phyloP scores from a whole-genome alignment of 2,113 vertebrate species.

The Dicrurus megarhynchus region DNA sequence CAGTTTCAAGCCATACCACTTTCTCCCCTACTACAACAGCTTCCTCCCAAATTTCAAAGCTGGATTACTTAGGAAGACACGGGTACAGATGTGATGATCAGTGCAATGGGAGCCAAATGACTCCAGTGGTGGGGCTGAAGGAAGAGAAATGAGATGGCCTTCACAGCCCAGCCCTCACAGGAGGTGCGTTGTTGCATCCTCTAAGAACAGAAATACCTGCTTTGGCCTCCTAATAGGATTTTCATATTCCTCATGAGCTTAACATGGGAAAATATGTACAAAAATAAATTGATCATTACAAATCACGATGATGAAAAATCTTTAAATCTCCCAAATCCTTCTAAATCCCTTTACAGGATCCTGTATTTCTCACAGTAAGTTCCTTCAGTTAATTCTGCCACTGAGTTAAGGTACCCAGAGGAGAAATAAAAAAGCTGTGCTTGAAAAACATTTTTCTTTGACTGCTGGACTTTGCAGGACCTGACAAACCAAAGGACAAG shows the following conservation, averaged over 20 bases:
- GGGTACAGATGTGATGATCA: neutral
- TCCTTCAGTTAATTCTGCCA: constrained; percentile 4
- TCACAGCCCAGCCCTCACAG: neutral
- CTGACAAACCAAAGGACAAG: neutral
- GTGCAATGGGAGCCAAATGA: neutral
- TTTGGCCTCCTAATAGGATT: constrained; percentile 40
- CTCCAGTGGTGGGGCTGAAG: neutral
- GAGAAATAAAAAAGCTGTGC: neutral
- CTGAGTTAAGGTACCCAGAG: constrained; percentile 31
- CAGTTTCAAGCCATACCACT: too few relatives aligned
- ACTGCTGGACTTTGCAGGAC: constrained; percentile 12
- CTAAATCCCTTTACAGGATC: constrained; percentile 48
- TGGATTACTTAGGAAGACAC: neutral
- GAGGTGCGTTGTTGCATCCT: neutral
- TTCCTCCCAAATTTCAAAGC: neutral
- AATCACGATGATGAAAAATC: constrained; percentile 41
- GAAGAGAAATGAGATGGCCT: neutral
- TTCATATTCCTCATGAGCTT: constrained; percentile 25
- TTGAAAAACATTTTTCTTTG: constrained; percentile 28
- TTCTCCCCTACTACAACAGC: neutral
- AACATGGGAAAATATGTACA: constrained; percentile 38
- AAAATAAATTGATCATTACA: constrained; percentile 17
- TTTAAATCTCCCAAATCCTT: constrained; percentile 47
- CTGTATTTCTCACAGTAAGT: constrained; percentile 38
- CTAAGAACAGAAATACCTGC: neutral